Conservation (phyloP, 2,888 invertebrate species). For the Drosophila mimetica region DNA sequence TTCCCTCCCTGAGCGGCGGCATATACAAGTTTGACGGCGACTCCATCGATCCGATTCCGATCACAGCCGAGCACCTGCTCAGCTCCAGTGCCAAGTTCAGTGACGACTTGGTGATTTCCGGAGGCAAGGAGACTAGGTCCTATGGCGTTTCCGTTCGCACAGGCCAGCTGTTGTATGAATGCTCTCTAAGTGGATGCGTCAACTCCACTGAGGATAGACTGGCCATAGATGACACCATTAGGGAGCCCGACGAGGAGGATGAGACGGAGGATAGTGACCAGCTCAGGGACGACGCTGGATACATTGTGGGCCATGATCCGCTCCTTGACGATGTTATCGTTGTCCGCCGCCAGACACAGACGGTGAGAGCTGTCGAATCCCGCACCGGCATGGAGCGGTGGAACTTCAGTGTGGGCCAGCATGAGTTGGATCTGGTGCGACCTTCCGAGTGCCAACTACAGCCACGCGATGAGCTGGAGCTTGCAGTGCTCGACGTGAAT, state of each 20-base stretch:
- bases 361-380: slow-evolving; percentile 95
- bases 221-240: slow-evolving; percentile 56
- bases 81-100: slow-evolving; percentile 94
- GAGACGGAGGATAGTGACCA: slow-evolving; percentile 41
- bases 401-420: slow-evolving; percentile 98
- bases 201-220: slow-evolving; percentile 87
- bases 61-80: slow-evolving; percentile 93
- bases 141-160: slow-evolving; percentile 92
- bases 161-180: slow-evolving; percentile 91
- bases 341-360: slow-evolving; percentile 92
- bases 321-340: slow-evolving; percentile 88
- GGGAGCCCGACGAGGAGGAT: slow-evolving; percentile 36
- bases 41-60: slow-evolving; percentile 93
- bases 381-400: slow-evolving; percentile 94
- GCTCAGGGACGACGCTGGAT: slow-evolving; percentile 51
- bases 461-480: slow-evolving; percentile 75
- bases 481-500: slow-evolving; percentile 85
- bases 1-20: slow-evolving; percentile 96
- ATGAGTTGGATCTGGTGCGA: slow-evolving; percentile 89
- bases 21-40: slow-evolving; percentile 96
- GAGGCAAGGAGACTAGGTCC: slow-evolving; percentile 94
- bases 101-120: slow-evolving; percentile 93
- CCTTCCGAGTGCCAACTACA: slow-evolving; percentile 85
- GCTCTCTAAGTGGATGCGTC: slow-evolving; percentile 89
- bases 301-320: slow-evolving; percentile 76